These are phyloP conservation scores for Chymomyza amoena DNA, from an alignment of 2,888 invertebrate species.

Conservation along the genomic window DNA sequence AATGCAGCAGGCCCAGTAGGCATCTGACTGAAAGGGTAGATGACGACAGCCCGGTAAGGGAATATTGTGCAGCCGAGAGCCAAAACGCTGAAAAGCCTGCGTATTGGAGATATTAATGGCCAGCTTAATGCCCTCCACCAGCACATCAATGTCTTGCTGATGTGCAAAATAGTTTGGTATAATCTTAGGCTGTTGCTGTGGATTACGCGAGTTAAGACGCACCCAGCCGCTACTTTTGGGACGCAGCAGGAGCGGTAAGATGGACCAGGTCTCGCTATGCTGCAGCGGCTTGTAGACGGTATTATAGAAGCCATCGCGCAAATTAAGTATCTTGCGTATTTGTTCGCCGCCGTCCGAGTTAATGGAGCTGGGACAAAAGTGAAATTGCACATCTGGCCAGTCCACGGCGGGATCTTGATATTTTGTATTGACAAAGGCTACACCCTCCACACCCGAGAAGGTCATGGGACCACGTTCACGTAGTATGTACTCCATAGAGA, in stretches of 20 bases:
- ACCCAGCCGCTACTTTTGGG: conserved; percentile 94
- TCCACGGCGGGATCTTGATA: conserved; percentile 88
- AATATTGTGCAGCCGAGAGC: conserved; percentile 87
- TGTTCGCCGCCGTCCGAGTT: conserved; percentile 91
- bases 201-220: conserved; percentile 89
- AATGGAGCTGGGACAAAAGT: conserved; percentile 90
- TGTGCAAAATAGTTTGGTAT: conserved; percentile 96
- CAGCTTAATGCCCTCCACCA: conserved; percentile 91
- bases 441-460: conserved; percentile 89
- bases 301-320: conserved; percentile 89
- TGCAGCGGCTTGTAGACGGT: conserved; percentile 90
- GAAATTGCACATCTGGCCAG: conserved; percentile 93
- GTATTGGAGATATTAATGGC: conserved; percentile 89
- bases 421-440: conserved; percentile 92
- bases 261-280: conserved; percentile 90
- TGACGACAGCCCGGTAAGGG: conserved; percentile 91
- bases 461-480: conserved; percentile 92
- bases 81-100: conserved; percentile 88
- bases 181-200: conserved; percentile 89
- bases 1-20: conserved; percentile 92
- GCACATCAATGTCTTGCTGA: conserved; percentile 87
- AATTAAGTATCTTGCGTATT: conserved; percentile 86
- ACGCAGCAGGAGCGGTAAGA: conserved; percentile 88
- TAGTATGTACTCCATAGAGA: conserved; percentile 89
- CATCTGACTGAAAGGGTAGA: conserved; percentile 86